Evolutionary conservation across 2,888 invertebrate species (phyloP).

Genomic region (Harmothoe impar): DNA sequence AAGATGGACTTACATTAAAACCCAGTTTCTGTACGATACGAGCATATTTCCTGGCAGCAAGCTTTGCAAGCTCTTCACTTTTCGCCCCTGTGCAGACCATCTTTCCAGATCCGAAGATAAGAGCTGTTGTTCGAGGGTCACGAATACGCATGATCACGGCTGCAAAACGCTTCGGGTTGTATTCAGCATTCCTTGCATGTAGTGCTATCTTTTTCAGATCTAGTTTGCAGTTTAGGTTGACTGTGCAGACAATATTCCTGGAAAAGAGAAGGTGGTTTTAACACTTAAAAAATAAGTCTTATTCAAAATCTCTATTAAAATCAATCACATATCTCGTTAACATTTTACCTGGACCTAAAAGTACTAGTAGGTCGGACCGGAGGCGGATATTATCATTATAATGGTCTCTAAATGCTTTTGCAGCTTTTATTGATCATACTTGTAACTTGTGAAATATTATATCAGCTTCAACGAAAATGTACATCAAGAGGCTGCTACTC

Average conservation of each 20-base stretch:
- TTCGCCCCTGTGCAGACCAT: conserved; percentile 95
- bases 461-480: too few species aligned
- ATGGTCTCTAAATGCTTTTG: too few species aligned
- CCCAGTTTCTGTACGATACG: conserved; percentile 92
- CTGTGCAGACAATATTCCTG: conserved; percentile 98
- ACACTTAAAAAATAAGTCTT: background rate
- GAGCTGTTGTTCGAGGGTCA: conserved; percentile 91
- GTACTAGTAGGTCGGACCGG: too few species aligned
- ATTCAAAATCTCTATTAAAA: background rate
- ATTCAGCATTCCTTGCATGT: conserved; percentile 99
- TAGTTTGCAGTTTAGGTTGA: conserved; percentile 95
- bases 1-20: conserved; percentile 86
- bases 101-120: conserved; percentile 93
- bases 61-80: conserved; percentile 90
- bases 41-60: conserved; percentile 92
- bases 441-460: too few species aligned
- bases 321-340: conserved; percentile 63
- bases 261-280: conserved; percentile 71
- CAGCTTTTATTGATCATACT: too few species aligned
- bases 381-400: too few species aligned
- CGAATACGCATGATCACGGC: conserved; percentile 98
- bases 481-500: conserved; percentile 72
- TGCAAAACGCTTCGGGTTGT: conserved; percentile 99
- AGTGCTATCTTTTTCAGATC: conserved; percentile 98
- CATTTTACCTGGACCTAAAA: conserved; percentile 32